These are phyloP conservation scores for Sweltsa coloradensis DNA, from an alignment of 1,140 invertebrate genomes.

Conservation along the genomic window DNA sequence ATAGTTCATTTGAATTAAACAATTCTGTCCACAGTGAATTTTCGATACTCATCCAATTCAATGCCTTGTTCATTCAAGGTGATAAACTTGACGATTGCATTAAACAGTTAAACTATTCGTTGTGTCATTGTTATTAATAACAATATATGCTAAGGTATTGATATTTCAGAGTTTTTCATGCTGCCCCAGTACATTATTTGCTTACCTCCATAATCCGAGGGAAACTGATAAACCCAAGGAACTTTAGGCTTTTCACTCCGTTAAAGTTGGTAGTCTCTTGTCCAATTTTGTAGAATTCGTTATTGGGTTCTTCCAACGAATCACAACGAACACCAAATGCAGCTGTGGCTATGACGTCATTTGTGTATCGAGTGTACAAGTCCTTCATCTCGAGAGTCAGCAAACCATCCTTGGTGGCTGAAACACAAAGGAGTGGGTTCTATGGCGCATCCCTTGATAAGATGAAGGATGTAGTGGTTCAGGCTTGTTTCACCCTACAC, in stretches of 20 bases:
- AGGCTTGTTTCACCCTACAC: too few relatives aligned
- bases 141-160: neutral
- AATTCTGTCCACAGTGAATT: neutral
- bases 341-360: too few relatives aligned
- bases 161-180: neutral
- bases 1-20: too few relatives aligned
- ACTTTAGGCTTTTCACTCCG: neutral
- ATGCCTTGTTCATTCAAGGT: neutral
- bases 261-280: slow-evolving; percentile 20
- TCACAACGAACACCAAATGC: slow-evolving; percentile 20
- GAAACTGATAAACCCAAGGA: neutral
- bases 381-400: too few relatives aligned
- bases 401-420: too few relatives aligned
- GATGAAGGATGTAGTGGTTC: too few relatives aligned
- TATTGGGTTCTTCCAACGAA: slow-evolving; percentile 20
- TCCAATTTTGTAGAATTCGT: slow-evolving; percentile 32
- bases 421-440: too few relatives aligned
- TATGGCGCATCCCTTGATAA: too few relatives aligned
- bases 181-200: neutral
- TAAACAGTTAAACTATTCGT: neutral
- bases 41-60: neutral
- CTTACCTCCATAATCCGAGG: neutral
- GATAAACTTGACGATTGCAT: neutral
- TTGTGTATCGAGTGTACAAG: too few relatives aligned
- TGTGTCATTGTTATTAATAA: neutral